Base-by-base conservation (phyloP, 2,797 vertebrate species). In the Xenentodon cancila region DNA sequence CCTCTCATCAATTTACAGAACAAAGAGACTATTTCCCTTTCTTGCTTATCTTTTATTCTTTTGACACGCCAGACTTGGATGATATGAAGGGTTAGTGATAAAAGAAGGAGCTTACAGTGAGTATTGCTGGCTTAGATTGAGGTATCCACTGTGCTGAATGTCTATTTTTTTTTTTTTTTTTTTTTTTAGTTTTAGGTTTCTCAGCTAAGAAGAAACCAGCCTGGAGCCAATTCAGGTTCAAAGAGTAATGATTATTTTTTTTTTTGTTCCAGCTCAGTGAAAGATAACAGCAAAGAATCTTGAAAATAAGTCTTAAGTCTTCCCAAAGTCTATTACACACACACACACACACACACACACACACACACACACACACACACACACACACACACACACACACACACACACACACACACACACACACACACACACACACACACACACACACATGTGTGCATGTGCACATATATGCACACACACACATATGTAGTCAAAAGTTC, bases 31-130 rank as follows among this genome's bases (percentile, higher is more conserved):
- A 11, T 30, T 12, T 22, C 45, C 55, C 16, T 25, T 53, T 53
- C 46, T 72, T 59, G 61, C 48, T 57, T 54, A 73, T 49, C 55
- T 62, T 54, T 45, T 47, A 6, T 53, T 68, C 65, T 76, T 20
- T 48, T 40, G 37, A 27, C 75, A 72, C 48, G 45, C 54, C 62
- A 51, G 52, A 45, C 48, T 75, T 64, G 63, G 75, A 71, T 40
- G 25, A n/a, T 55, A 27, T 64, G 47, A 64, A 52, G 53, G 5
- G 9, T 55, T 46, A 25, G 48, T 60, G 40, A 57, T 32, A 40
- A 58, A 63, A 70, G 32, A 64, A 37, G 20, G 21, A 7, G n/a
- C 55, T 66, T 40, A 32, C n/a, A 53, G 19, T 42, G 17, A 68
- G 40, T 44, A 59, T 44, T 50, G 15, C 45, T 63, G 73, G 52